These are phyloP conservation scores for Rhizomys pruinosus DNA, from an alignment of 2,113 vertebrate species.

Conservation along the genomic window DNA sequence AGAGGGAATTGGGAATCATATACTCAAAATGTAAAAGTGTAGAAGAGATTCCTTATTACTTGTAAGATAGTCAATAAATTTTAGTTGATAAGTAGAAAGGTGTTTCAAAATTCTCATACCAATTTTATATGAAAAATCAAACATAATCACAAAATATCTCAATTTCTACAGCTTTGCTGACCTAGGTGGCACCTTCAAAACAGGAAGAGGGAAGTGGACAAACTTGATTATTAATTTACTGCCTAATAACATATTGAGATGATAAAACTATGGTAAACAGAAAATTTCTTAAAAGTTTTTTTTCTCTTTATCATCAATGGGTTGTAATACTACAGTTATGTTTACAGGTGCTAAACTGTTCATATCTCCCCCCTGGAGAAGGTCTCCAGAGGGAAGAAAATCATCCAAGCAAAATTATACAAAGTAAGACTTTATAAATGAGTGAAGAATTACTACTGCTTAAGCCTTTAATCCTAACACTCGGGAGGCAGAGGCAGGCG, in stretches of 20 bases:
- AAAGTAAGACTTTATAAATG: background rate
- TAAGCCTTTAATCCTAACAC: too few relatives aligned
- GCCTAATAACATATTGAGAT: background rate
- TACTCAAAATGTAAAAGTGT: too few relatives aligned
- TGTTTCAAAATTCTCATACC: slow-evolving; percentile 31
- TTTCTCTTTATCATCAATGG: background rate
- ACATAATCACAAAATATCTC: background rate
- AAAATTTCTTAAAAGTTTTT: slow-evolving; percentile 26
- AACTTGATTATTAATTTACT: slow-evolving; percentile 27
- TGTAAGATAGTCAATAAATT: background rate
- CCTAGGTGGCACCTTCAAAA: background rate
- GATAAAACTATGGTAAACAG: background rate
- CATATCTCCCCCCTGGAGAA: background rate
- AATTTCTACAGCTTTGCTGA: background rate
- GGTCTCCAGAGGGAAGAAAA: background rate
- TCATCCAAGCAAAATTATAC: background rate
- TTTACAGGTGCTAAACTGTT: background rate
- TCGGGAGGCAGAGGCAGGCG: too few relatives aligned
- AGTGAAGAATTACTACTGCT: background rate
- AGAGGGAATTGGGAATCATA: too few relatives aligned
- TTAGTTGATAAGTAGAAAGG: background rate
- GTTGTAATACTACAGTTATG: background rate
- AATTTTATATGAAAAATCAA: slow-evolving; percentile 4
- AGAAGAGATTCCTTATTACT: background rate
- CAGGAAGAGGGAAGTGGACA: background rate